Evolutionary conservation across 2,888 invertebrate genomes (phyloP), one percentile per base, ranked within the genome.

Genomic region (Piscicola geometra): DNA sequence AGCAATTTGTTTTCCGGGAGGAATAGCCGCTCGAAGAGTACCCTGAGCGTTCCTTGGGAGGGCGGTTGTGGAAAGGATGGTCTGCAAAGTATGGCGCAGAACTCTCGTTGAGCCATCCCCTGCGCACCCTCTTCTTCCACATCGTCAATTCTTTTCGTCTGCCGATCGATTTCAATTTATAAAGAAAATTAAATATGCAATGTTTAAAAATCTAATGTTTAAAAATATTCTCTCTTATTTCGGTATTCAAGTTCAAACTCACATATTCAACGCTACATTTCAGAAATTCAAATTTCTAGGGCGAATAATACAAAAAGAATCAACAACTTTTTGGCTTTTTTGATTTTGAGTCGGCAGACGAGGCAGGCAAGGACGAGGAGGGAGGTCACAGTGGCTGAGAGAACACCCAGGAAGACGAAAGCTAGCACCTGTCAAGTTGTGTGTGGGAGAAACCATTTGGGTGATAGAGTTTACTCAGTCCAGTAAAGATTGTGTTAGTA

Each of bases 371-470:
- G 67, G 9, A 77, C 77, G 18, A 75, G 50, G 30, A 69, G n/a
- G 9, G 77, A 69, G 28, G 77, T 60, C 25, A 77, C 35, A 3
- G 75, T 36, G n/a, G 75, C 75, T 52, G 69, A 77, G 21, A 71
- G 60, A 33, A 70, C 56, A 1, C 77, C 77, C 41, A 77, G 75
- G 21, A 71, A 66, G 9, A 56, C 25, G n/a, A 56, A 56, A 9
- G 25, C 60, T 25, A 56, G 25, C 3, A 56, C n/a, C 60, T 56
- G n/a, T 18, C n/a, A n/a, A n/a, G n/a, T n/a, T n/a, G n/a, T n/a
- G n/a, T n/a, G n/a, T n/a, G n/a, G n/a, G n/a, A n/a, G n/a, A n/a
- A n/a, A n/a, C n/a, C n/a, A n/a, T n/a, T n/a, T n/a, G n/a, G n/a
- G n/a, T n/a, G n/a, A n/a, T n/a, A n/a, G n/a, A n/a, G n/a, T n/a